Base-by-base conservation (phyloP, 2,888 invertebrate genomes). In the Brachypalpus laphriformis region DNA sequence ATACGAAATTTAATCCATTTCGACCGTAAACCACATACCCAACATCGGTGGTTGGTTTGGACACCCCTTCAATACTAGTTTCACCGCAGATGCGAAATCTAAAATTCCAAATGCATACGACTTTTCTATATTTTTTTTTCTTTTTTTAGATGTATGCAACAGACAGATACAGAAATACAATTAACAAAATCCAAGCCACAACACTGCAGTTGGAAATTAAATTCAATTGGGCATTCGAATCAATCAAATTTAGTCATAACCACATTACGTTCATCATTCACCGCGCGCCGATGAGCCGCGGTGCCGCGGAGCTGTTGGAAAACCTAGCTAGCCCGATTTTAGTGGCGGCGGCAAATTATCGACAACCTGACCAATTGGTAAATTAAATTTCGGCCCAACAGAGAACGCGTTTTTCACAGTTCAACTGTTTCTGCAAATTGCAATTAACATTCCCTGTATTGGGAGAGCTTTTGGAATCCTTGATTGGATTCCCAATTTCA, bases 221-320 rank as follows among this genome's bases (percentile, higher is more conserved):
- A 85, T 85, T 80, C 75, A 75, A 80, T 85, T 51, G 54, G 34
- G 70, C 45, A 51, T 68, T 61, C 20, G 42, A 76, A 76, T 68
- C 68, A 57, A 76, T 76, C 76, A 71, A 71, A 78, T 78, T 71
- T 71, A 78, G 71, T 78, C 61, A 71, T 71, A 78, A 78, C 78
- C 78, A 28, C 78, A 78, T 63, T 34, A 57, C 56, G 54, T 37
- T 47, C 47, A 56, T 61, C 45, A 56, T 51, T 25, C 37, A 25
- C 31, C 37, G 16, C 16, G n/a, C 16, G 31, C 11, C 22, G 25
- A 2, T 5, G 25, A 2, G 25, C 25, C 25, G n/a, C n/a, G n/a
- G 6, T 9, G 9, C 34, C 7, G 1, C 34, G 9, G 7, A 6
- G n/a, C 59, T 9, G n/a, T 20, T n/a, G 42, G 1, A 14, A 25